Percentiles rank a stretch among this genome's conserved stretches.
Conservation (phyloP, 2,888 invertebrate genomes). For the Oscheius sp. region DNA sequence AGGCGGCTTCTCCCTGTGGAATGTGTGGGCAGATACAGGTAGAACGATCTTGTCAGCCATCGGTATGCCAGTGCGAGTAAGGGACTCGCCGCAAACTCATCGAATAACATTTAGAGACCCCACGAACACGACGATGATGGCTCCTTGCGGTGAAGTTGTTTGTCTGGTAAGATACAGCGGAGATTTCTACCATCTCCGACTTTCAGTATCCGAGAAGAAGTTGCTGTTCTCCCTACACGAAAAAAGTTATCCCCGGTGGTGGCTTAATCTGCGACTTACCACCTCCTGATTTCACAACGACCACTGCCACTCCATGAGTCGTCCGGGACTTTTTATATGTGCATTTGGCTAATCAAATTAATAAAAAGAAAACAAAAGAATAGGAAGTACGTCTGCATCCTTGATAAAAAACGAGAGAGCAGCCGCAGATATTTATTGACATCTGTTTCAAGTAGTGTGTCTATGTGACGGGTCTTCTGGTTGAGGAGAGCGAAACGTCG, state of each 20-base stretch:
- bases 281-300: neutral
- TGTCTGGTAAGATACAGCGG: too few relatives aligned
- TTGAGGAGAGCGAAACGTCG: neutral
- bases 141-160: neutral
- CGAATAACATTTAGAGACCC: too few relatives aligned
- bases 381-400: too few relatives aligned
- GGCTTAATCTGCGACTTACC: neutral
- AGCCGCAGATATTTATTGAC: neutral
- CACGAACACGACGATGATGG: neutral
- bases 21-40: neutral
- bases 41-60: neutral
- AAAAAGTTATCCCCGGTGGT: neutral
- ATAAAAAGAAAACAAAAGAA: too few relatives aligned
- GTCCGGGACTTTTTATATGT: too few relatives aligned
- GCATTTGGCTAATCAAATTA: neutral
- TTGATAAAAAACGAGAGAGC: neutral
- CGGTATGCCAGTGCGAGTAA: conserved; percentile 7
- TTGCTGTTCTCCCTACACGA: neutral
- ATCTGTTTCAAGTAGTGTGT: neutral
- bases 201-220: neutral
- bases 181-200: too few relatives aligned
- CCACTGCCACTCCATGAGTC: too few relatives aligned
- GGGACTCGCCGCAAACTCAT: too few relatives aligned
- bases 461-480: neutral
- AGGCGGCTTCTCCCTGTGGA: too few relatives aligned